A percentile compares a stretch with the other conserved stretches of the same genome.
These are phyloP conservation scores for Thamnophis sirtalis DNA, from an alignment of 2,113 vertebrate species.

Conservation along the genomic window DNA sequence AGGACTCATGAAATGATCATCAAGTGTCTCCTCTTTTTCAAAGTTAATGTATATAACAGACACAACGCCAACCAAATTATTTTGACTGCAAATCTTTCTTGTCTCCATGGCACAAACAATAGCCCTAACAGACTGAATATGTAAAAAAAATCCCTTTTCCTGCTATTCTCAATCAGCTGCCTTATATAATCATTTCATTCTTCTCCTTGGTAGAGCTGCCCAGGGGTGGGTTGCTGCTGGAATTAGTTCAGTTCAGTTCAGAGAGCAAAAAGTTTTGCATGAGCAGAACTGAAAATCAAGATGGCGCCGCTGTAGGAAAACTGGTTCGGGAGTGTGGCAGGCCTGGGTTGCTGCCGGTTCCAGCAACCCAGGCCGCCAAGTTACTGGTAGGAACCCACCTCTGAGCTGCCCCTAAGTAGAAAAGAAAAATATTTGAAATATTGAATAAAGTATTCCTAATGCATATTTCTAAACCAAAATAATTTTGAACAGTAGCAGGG, in stretches of 20 bases:
- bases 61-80: background rate
- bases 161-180: background rate
- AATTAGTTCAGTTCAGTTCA: too few species aligned
- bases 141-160: background rate
- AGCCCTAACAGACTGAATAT: background rate
- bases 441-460: background rate
- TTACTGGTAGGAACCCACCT: too few species aligned
- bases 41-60: background rate
- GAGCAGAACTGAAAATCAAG: too few species aligned
- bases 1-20: background rate
- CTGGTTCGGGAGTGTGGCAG: too few species aligned
- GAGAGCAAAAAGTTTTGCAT: too few species aligned
- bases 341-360: too few species aligned
- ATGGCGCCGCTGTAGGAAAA: too few species aligned
- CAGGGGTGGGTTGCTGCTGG: too few species aligned
- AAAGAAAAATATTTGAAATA: background rate
- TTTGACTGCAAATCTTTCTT: background rate
- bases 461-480: background rate
- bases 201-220: background rate
- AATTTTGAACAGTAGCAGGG: background rate
- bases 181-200: background rate
- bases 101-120: background rate
- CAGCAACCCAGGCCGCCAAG: too few species aligned
- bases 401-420: background rate
- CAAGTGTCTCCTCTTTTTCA: background rate